These are phyloP conservation scores for Andrena fulva DNA, from an alignment of 2,888 invertebrate genomes.

Conservation along the genomic window DNA sequence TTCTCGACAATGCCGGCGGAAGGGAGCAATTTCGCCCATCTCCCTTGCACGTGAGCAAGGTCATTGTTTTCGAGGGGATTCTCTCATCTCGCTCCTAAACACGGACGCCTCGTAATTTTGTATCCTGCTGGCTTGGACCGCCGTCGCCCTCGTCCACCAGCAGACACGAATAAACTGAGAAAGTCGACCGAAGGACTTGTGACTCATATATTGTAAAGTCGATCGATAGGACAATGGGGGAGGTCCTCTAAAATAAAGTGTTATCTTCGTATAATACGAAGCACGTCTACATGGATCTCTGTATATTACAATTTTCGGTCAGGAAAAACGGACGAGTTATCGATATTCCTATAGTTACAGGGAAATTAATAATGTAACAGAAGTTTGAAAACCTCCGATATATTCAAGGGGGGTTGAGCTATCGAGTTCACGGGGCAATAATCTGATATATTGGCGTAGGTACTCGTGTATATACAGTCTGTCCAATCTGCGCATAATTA, in stretches of 20 bases:
- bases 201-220: conserved; percentile 36
- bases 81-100: conserved; percentile 58
- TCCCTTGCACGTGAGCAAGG: conserved; percentile 65
- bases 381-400: background rate
- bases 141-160: background rate
- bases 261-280: background rate
- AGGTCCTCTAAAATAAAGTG: background rate
- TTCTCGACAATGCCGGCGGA: conserved; percentile 76
- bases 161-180: conserved; percentile 23
- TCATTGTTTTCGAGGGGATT: conserved; percentile 69
- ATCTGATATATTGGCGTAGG: background rate
- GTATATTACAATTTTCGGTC: background rate
- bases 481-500: background rate
- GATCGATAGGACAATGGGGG: conserved; percentile 11
- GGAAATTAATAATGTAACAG: too few relatives aligned
- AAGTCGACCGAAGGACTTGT: conserved; percentile 7
- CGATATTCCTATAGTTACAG: too few relatives aligned
- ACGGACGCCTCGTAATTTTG: conserved; percentile 40
- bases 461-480: too few relatives aligned
- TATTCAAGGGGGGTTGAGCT: background rate
- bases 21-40: conserved; percentile 75
- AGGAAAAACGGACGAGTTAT: too few relatives aligned
- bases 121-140: conserved; percentile 40
- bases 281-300: background rate
- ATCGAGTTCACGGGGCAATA: background rate